Percentiles rank a stretch among this genome's conserved stretches.
phyloP scores from a whole-genome alignment of 2,888 invertebrate genomes.

The Watsonalla cultraria region DNA sequence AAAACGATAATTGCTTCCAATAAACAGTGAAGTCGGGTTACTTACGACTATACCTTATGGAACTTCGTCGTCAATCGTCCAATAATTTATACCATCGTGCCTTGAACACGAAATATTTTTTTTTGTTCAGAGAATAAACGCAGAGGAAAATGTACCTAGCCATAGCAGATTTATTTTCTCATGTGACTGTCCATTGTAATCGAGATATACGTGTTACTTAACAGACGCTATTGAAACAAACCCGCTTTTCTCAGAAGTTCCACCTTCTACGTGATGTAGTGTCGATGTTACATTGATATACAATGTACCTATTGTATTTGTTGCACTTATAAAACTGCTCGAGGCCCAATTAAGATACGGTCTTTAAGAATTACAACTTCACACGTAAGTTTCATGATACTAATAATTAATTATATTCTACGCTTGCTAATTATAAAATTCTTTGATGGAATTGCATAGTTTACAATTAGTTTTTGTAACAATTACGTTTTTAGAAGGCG shows the following conservation, averaged over 20 bases:
- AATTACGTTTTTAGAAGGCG: too few relatives aligned
- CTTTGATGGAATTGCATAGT: too few relatives aligned
- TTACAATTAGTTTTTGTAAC: too few relatives aligned
- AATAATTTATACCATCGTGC: slow-evolving; percentile 33
- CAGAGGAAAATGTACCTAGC: not conserved
- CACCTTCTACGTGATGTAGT: slow-evolving; percentile 41
- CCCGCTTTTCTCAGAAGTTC: slow-evolving; percentile 44
- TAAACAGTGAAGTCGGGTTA: not conserved
- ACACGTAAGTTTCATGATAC: too few relatives aligned
- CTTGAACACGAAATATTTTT: slow-evolving; percentile 7
- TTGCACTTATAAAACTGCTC: not conserved
- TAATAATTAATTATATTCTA: too few relatives aligned
- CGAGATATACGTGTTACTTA: slow-evolving; percentile 41
- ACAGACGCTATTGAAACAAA: slow-evolving; percentile 38
- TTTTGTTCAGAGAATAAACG: slow-evolving; percentile 4
- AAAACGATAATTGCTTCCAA: not conserved
- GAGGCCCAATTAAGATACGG: not conserved
- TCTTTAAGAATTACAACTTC: not conserved
- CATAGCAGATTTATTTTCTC: not conserved
- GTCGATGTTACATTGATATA: slow-evolving; percentile 18
- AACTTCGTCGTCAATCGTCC: slow-evolving; percentile 14
- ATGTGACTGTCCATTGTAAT: slow-evolving; percentile 25
- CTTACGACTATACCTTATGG: not conserved
- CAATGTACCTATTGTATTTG: slow-evolving; percentile 2
- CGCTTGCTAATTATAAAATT: too few relatives aligned